Evolutionary conservation across 2,113 vertebrate genomes (phyloP).

Genomic region (Callipepla californica): DNA sequence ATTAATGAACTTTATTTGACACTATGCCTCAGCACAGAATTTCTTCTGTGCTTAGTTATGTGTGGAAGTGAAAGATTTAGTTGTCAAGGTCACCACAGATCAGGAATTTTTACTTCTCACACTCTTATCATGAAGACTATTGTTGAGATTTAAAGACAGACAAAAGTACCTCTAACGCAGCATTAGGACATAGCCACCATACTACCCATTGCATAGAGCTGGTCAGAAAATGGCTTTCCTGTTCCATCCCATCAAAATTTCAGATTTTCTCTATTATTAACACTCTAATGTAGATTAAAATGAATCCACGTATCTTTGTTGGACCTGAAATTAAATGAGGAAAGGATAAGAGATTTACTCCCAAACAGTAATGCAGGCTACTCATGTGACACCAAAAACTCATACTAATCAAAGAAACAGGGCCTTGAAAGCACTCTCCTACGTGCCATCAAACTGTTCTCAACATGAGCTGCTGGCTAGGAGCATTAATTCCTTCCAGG

Average conservation of each 20-base stretch:
- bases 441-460: background rate
- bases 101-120: background rate
- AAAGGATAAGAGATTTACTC: background rate
- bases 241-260: background rate
- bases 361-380: background rate
- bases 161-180: background rate
- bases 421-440: background rate
- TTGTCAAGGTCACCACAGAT: background rate
- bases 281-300: background rate
- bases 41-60: background rate
- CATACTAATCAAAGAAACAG: accelerated
- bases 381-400: background rate
- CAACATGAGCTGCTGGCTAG: background rate
- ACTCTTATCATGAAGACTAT: background rate
- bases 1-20: background rate
- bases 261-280: background rate
- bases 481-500: slow-evolving; percentile 20
- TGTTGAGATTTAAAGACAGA: background rate
- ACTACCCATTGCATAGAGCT: background rate
- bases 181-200: background rate
- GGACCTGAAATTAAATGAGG: background rate
- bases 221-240: background rate
- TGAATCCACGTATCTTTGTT: background rate
- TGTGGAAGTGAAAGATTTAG: background rate
- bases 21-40: background rate